Evolutionary conservation across 1,140 invertebrate genomes (phyloP), one percentile per base, ranked within the genome.

Genomic region (Cyrtorhinus lividipennis): DNA sequence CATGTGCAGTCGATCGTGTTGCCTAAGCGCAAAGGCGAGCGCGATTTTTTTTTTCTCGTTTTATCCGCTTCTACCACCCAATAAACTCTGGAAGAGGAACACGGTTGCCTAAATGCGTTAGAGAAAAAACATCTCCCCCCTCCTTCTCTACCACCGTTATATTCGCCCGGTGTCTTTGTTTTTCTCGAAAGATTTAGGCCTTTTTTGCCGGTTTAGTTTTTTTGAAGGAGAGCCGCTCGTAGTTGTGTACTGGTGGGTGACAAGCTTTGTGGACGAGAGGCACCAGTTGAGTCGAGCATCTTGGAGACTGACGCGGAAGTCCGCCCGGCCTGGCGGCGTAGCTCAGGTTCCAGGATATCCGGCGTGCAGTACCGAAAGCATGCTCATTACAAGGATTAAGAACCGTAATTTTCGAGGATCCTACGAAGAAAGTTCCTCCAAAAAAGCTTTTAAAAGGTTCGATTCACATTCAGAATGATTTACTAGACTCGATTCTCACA

Each of bases 341-440:
- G n/a, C 20, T 57, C 56, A 13, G 56, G 56, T 57, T 57, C 56
- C 56, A 57, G 56, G 56, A 57, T 24, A 8, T 57, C 56, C 56
- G 56, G 15, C 56, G 56, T 2, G n/a, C n/a, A n/a, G n/a, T n/a
- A n/a, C n/a, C n/a, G n/a, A n/a, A n/a, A n/a, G n/a, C n/a, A n/a
- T n/a, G n/a, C n/a, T n/a, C n/a, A n/a, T n/a, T n/a, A n/a, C n/a
- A n/a, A n/a, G n/a, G n/a, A n/a, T n/a, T n/a, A n/a, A n/a, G n/a
- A n/a, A n/a, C n/a, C n/a, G n/a, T n/a, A n/a, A n/a, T n/a, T n/a
- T n/a, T n/a, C n/a, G n/a, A n/a, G n/a, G n/a, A n/a, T n/a, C n/a
- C n/a, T n/a, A n/a, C n/a, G n/a, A n/a, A n/a, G n/a, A n/a, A n/a
- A n/a, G n/a, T n/a, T n/a, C n/a, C n/a, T n/a, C n/a, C n/a, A n/a